Base-by-base conservation (phyloP, 2,113 vertebrate species). In the Corythoichthys intestinalis region DNA sequence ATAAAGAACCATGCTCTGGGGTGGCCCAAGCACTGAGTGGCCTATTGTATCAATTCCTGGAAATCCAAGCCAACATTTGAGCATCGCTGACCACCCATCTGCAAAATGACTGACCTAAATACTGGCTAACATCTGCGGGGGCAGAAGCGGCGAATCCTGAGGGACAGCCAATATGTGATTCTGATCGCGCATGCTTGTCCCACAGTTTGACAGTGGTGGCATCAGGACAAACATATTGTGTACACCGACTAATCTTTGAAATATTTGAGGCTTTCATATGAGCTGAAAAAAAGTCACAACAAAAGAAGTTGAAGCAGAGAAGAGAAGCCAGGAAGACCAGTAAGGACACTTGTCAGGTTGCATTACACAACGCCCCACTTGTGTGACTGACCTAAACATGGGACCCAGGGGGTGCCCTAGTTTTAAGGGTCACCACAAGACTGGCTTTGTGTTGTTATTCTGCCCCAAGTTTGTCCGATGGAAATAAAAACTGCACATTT, bases 311-410 rank as follows among this genome's bases (percentile, higher is more conserved):
- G 66, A 67, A 75, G 68, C 5, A 28, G 46, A 69, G 73, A 69
- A 50, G 77, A 73, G 77, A 71, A 82, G 81, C 77, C 69, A 66
- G 76, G 58, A 63, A 65, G 65, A 71, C 81, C 50, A 54, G 48
- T 12, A 17, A n/a, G 37, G 65, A 35, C 65, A 39, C 49, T 77
- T 87, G 86, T 87, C 86, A 88, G 79, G 75, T 86, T 65, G 82
- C 85, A 87, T 89, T 86, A 87, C 80, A 77, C 77, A 70, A 83
- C 84, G 80, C 73, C 78, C 76, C 76, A 74, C 76, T 86, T 84
- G 81, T 81, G 87, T 84, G 80, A 85, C 77, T 87, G 85, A 87
- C 86, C 87, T 88, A 85, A 90, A 84, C 87, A 88, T 86, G 85
- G 81, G 89, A 89, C 83, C 86, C 79, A 75, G 81, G 85, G 76